phyloP scores from a whole-genome alignment of 2,113 vertebrate species.

The Aegithalos caudatus region DNA sequence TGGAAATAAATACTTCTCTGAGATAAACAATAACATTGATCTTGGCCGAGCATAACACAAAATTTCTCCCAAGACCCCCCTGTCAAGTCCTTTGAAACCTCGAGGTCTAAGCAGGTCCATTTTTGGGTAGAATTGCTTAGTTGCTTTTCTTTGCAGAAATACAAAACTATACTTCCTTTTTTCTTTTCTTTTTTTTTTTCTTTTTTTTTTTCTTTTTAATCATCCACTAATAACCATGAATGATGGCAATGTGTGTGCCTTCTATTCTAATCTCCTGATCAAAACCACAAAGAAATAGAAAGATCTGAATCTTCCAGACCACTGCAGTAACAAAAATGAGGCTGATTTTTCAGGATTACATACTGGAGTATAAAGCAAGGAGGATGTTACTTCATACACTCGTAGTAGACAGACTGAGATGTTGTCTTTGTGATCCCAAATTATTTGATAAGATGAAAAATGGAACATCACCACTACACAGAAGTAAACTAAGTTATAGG shows the following conservation, averaged over 20 bases:
- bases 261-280: not conserved
- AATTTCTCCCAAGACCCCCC: constrained; percentile 5
- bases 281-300: not conserved
- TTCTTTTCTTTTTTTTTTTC: not conserved
- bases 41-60: constrained; percentile 29
- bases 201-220: not conserved
- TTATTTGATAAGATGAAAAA: not conserved
- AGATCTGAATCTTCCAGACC: not conserved
- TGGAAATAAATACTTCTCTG: constrained; percentile 48
- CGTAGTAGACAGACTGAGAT: not conserved
- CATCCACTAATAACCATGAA: not conserved
- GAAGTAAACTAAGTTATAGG: not conserved
- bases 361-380: not conserved
- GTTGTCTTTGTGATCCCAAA: not conserved
- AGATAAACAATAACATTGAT: constrained; percentile 66
- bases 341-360: not conserved
- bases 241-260: not conserved
- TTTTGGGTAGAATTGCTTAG: constrained; percentile 2
- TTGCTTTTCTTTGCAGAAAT: not conserved
- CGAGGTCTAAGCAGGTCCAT: not conserved
- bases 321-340: not conserved
- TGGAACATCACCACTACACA: not conserved
- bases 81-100: constrained; percentile 37
- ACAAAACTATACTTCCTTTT: not conserved
- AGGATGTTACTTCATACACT: not conserved